These are phyloP conservation scores for Sminthopsis crassicaudata DNA, from an alignment of 2,113 vertebrate species.

Conservation along the genomic window DNA sequence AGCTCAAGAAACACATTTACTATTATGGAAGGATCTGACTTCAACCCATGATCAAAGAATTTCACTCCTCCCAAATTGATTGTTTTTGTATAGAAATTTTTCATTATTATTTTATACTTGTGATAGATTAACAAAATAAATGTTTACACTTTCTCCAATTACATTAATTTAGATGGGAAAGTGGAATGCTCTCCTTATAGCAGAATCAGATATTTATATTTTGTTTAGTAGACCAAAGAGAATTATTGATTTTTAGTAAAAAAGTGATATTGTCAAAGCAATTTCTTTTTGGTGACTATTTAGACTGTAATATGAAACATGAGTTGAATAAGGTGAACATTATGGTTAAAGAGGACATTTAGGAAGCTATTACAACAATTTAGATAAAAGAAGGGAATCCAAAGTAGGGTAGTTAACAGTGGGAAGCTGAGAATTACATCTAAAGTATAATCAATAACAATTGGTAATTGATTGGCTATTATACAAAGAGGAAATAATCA, in stretches of 20 bases:
- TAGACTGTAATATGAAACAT: not conserved
- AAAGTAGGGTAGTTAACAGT: not conserved
- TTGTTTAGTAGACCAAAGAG: not conserved
- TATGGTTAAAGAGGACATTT: not conserved
- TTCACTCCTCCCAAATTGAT: not conserved
- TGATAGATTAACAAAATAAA: not conserved
- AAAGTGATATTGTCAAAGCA: not conserved
- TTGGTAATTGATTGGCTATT: not conserved
- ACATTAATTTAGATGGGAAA: not conserved
- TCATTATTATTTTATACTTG: not conserved
- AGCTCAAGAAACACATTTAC: not conserved
- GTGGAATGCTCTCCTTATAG: not conserved
- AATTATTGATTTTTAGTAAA: not conserved
- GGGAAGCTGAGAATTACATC: not conserved
- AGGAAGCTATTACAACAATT: not conserved
- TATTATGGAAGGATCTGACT: not conserved
- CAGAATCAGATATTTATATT: not conserved
- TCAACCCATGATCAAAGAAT: not conserved
- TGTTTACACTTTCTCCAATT: not conserved
- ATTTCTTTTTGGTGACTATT: not conserved
- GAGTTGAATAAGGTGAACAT: not conserved
- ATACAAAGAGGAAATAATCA: not conserved
- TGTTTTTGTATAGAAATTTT: not conserved
- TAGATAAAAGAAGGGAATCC: not conserved
- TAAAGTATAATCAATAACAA: not conserved